Conservation (phyloP, 2,888 invertebrate species). For the Cylloceria caligata region DNA sequence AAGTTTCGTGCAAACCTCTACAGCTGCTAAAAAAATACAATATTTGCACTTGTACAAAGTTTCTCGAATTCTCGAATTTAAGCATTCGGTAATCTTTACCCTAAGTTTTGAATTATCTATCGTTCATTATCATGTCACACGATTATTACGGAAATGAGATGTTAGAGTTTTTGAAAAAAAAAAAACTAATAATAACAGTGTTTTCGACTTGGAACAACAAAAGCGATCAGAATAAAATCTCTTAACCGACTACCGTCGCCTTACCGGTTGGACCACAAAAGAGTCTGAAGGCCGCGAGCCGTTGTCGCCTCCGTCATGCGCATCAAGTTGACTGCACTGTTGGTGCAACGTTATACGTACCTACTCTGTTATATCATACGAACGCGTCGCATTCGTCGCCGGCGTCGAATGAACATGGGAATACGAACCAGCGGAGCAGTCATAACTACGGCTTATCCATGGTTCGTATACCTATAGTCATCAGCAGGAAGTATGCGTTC, state of each 20-base stretch:
- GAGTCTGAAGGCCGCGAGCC: conserved; percentile 58
- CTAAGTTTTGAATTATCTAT: too few relatives aligned
- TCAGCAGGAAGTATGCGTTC: conserved; percentile 11
- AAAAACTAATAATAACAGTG: too few relatives aligned
- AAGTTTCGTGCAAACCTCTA: too few relatives aligned
- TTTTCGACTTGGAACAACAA: not conserved
- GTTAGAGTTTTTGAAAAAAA: too few relatives aligned
- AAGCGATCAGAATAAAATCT: conserved; percentile 1
- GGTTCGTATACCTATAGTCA: conserved; percentile 15
- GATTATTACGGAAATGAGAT: too few relatives aligned
- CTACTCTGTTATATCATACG: conserved; percentile 54
- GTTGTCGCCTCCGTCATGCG: conserved; percentile 43
- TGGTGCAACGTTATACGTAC: conserved; percentile 50
- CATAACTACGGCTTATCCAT: conserved; percentile 11
- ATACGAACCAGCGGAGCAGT: conserved; percentile 36
- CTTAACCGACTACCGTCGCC: conserved; percentile 20
- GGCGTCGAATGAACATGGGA: conserved; percentile 47
- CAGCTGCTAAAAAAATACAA: too few relatives aligned
- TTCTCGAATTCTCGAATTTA: too few relatives aligned
- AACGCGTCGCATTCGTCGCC: conserved; percentile 37
- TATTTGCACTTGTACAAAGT: too few relatives aligned
- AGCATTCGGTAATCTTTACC: too few relatives aligned
- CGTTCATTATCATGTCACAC: too few relatives aligned
- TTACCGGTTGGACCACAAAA: conserved; percentile 50
- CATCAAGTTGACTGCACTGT: conserved; percentile 47